These are phyloP conservation scores for Scelioninae gen. 1 DNA, from an alignment of 2,888 invertebrate genomes.

Conservation along the genomic window DNA sequence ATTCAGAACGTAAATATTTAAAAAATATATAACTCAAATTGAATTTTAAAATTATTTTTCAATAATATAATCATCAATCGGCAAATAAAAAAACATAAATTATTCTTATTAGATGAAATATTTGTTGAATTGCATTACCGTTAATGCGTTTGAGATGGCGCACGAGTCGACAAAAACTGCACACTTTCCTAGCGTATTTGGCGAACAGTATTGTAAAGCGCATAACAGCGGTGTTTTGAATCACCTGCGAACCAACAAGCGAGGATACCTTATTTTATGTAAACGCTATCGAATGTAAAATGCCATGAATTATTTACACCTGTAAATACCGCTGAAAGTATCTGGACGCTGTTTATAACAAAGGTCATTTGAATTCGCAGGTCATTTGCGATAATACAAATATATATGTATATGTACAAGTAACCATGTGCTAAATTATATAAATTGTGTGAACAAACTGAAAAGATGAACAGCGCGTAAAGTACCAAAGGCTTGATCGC, in stretches of 20 bases:
- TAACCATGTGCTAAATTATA: conserved; percentile 65
- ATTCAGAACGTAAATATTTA: too few relatives aligned
- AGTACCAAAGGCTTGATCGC: conserved; percentile 50
- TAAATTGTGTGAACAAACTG: conserved; percentile 34
- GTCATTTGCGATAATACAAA: conserved; percentile 37
- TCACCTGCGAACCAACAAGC: conserved; percentile 45
- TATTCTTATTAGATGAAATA: too few relatives aligned
- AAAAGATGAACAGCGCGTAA: conserved; percentile 39
- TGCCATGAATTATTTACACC: conserved; percentile 34
- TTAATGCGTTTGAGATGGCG: too few relatives aligned
- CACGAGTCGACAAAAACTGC: too few relatives aligned
- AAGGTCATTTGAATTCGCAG: conserved; percentile 23
- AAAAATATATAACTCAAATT: too few relatives aligned
- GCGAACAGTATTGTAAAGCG: conserved; percentile 40
- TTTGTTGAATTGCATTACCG: too few relatives aligned
- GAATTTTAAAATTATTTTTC: too few relatives aligned
- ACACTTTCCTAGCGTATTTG: too few relatives aligned
- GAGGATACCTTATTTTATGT: conserved; percentile 33
- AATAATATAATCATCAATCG: too few relatives aligned
- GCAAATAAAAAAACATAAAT: too few relatives aligned
- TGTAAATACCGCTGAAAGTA: conserved; percentile 52
- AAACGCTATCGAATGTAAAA: conserved; percentile 26
- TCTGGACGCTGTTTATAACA: neutral
- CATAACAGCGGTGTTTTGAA: conserved; percentile 40
- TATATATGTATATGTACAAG: conserved; percentile 61